A percentile compares a stretch with the other conserved stretches of the same genome.
These are phyloP conservation scores for Busseola fusca DNA, from an alignment of 2,888 invertebrate species.

Conservation along the genomic window DNA sequence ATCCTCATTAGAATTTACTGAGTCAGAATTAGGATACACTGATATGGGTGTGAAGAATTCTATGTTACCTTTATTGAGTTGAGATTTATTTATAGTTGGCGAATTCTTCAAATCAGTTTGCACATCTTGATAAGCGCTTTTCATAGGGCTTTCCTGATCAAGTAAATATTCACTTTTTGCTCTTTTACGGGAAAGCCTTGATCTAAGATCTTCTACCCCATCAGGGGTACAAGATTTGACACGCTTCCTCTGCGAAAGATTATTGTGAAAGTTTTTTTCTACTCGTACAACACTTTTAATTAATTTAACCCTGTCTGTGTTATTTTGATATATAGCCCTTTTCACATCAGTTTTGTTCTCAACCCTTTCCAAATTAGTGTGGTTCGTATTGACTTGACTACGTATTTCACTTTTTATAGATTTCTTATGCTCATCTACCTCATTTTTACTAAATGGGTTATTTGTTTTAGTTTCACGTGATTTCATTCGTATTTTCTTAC, in stretches of 20 bases:
- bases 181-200: constrained; percentile 60
- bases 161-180: constrained; percentile 26
- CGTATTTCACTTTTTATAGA: constrained; percentile 8
- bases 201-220: constrained; percentile 61
- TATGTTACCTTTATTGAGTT: constrained; percentile 64
- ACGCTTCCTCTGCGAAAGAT: constrained; percentile 20
- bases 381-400: neutral
- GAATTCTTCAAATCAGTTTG: constrained; percentile 30
- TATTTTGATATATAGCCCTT: constrained; percentile 5
- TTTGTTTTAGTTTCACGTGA: constrained; percentile 1
- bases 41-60: constrained; percentile 72
- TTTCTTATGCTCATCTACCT: constrained; percentile 7
- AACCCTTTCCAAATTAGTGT: constrained; percentile 3
- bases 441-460: constrained; percentile 10
- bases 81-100: constrained; percentile 41
- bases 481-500: constrained; percentile 3
- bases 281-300: constrained; percentile 19
- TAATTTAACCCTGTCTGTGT: neutral
- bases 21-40: constrained; percentile 54
- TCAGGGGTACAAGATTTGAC: neutral
- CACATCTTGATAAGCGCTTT: constrained; percentile 59
- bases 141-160: constrained; percentile 62
- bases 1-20: constrained; percentile 54
- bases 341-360: constrained; percentile 8
- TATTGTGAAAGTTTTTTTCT: constrained; percentile 4